Conservation (phyloP, 2,113 vertebrate species). For the Catharus fuscescens region DNA sequence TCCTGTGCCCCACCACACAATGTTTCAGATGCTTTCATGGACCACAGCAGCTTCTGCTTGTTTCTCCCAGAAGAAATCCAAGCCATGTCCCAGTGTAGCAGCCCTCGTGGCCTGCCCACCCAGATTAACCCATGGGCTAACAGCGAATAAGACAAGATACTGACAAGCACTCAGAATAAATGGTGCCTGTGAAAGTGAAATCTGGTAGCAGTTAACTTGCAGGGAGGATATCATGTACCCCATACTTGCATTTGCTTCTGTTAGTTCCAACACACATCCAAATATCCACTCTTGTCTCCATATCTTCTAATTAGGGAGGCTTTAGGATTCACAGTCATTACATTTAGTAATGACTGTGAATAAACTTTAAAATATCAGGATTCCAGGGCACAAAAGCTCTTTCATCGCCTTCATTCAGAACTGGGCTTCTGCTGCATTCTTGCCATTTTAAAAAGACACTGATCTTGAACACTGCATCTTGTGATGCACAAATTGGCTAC, state of each 20-base stretch:
- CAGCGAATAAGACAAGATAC: background rate
- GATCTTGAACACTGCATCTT: background rate
- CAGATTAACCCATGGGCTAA: background rate
- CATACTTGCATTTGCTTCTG: background rate
- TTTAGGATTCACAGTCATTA: background rate
- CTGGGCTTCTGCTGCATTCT: background rate
- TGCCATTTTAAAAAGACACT: conserved; percentile 27
- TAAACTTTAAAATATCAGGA: conserved; percentile 2
- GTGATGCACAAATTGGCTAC: background rate
- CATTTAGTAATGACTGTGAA: background rate
- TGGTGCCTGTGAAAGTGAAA: background rate
- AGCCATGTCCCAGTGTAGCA: background rate
- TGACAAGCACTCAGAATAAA: background rate
- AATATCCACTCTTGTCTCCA: background rate
- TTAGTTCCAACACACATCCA: background rate
- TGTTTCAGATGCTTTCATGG: background rate
- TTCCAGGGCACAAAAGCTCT: conserved; percentile 32
- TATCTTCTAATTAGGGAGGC: background rate
- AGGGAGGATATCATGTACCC: background rate
- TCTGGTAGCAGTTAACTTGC: background rate
- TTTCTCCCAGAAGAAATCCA: background rate
- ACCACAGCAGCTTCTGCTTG: background rate
- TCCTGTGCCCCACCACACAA: background rate
- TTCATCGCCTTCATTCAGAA: background rate
- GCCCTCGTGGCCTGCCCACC: background rate